These are phyloP conservation scores for Ernsta delagoae DNA, from an alignment of 2,888 invertebrate species.

Conservation along the genomic window DNA sequence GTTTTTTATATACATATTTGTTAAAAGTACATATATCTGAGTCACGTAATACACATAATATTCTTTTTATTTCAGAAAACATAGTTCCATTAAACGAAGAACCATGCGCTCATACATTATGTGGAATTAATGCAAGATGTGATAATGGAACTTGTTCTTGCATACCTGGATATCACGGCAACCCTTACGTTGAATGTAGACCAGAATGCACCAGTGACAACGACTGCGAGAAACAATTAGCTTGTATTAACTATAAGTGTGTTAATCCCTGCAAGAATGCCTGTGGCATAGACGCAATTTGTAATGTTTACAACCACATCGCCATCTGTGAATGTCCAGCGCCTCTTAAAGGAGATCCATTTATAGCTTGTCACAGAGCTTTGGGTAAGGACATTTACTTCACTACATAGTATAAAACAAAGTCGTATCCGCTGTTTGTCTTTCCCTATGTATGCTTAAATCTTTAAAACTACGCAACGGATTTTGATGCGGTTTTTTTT, in stretches of 20 bases:
- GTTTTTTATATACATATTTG: no score
- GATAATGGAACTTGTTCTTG: slow-evolving; percentile 86
- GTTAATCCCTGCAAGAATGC: slow-evolving; percentile 89
- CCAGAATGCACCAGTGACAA: slow-evolving; percentile 91
- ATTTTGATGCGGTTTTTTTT: no score
- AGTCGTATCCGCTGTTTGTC: no score
- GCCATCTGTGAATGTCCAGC: slow-evolving; percentile 90
- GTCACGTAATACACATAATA: no score
- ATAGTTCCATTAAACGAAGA: slow-evolving; percentile 65
- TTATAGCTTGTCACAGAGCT: slow-evolving; percentile 87
- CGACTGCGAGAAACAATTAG: slow-evolving; percentile 89
- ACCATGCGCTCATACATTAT: slow-evolving; percentile 86
- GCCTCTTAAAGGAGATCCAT: slow-evolving; percentile 92
- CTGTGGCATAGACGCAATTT: slow-evolving; percentile 89
- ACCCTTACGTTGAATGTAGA: slow-evolving; percentile 88
- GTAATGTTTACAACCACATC: slow-evolving; percentile 90
- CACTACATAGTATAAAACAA: no score
- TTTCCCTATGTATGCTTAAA: no score
- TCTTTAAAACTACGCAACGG: no score
- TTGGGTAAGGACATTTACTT: slow-evolving; percentile 60
- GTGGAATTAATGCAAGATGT: slow-evolving; percentile 87
- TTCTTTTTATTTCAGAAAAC: slow-evolving; percentile 54
- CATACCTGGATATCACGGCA: slow-evolving; percentile 86
- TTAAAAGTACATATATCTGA: no score
- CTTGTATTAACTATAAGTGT: slow-evolving; percentile 90